Evolutionary conservation across 1,140 invertebrate species (phyloP).

Genomic region (Drosophila saltans): DNA sequence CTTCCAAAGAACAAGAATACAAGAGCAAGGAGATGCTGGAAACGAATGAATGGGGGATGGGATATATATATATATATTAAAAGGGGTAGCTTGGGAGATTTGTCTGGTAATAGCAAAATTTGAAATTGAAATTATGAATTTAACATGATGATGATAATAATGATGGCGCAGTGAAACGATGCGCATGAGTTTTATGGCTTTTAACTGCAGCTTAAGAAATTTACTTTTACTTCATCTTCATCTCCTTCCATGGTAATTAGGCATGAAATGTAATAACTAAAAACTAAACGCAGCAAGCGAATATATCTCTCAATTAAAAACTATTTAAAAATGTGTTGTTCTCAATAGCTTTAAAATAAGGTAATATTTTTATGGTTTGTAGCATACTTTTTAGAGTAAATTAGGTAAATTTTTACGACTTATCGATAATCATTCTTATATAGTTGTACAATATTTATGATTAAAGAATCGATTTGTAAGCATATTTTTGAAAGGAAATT

Average conservation of each 20-base stretch:
- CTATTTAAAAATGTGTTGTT: background rate
- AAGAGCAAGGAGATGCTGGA: background rate
- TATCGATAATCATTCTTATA: background rate
- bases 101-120: constrained; percentile 69
- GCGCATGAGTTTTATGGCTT: constrained; percentile 77
- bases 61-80: background rate
- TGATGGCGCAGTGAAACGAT: constrained; percentile 48
- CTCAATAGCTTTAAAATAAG: too few relatives aligned
- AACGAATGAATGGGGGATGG: background rate
- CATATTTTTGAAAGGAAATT: background rate
- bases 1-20: constrained; percentile 10
- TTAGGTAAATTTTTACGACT: background rate
- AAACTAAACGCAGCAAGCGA: background rate
- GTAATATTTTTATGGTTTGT: background rate
- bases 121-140: constrained; percentile 78
- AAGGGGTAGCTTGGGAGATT: constrained; percentile 17
- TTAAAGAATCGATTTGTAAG: background rate
- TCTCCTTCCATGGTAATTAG: constrained; percentile 49
- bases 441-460: background rate
- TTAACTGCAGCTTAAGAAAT: constrained; percentile 79
- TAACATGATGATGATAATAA: constrained; percentile 71
- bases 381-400: background rate
- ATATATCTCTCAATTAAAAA: constrained; percentile 1
- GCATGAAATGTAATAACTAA: constrained; percentile 24
- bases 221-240: constrained; percentile 43